A percentile compares a stretch with the other conserved stretches of the same genome.
phyloP scores from a whole-genome alignment of 2,113 vertebrate genomes.

The Notarius quadriscutis region DNA sequence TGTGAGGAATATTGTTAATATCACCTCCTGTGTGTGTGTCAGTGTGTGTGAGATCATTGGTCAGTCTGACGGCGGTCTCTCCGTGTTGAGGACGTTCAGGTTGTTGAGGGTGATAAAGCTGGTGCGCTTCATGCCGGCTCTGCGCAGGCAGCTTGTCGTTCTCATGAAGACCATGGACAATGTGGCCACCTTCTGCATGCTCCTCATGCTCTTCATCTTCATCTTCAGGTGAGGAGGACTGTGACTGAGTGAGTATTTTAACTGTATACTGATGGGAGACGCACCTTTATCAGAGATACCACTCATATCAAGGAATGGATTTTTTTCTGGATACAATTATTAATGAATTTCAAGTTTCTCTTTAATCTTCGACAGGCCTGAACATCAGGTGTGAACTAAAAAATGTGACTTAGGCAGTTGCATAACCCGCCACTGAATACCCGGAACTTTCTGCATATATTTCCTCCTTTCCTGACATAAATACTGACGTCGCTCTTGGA shows the following conservation, averaged over 20 bases:
- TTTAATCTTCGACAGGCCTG: not conserved
- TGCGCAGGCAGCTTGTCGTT: slow-evolving; percentile 94
- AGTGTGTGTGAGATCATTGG: slow-evolving; percentile 98
- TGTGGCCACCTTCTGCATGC: slow-evolving; percentile 98
- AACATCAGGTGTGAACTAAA: not conserved
- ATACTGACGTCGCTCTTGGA: not conserved
- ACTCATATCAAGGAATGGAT: not conserved
- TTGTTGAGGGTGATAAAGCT: slow-evolving; percentile 94
- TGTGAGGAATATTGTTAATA: not conserved
- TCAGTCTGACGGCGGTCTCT: slow-evolving; percentile 92
- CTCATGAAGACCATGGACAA: slow-evolving; percentile 99
- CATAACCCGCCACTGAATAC: too few relatives aligned
- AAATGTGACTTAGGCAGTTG: not conserved
- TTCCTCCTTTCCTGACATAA: not conserved
- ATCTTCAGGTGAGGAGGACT: slow-evolving; percentile 86
- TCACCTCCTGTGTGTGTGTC: slow-evolving; percentile 20
- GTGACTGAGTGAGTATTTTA: not conserved
- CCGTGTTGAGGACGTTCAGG: slow-evolving; percentile 92
- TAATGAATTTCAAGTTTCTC: not conserved
- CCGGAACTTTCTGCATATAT: too few relatives aligned
- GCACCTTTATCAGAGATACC: not conserved
- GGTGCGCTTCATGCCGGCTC: slow-evolving; percentile 94
- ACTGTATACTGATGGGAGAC: not conserved
- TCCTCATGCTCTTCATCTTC: slow-evolving; percentile 99
- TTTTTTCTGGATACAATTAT: not conserved